Base-by-base conservation (phyloP, 2,888 invertebrate genomes). In the Bombyx huttoni region DNA sequence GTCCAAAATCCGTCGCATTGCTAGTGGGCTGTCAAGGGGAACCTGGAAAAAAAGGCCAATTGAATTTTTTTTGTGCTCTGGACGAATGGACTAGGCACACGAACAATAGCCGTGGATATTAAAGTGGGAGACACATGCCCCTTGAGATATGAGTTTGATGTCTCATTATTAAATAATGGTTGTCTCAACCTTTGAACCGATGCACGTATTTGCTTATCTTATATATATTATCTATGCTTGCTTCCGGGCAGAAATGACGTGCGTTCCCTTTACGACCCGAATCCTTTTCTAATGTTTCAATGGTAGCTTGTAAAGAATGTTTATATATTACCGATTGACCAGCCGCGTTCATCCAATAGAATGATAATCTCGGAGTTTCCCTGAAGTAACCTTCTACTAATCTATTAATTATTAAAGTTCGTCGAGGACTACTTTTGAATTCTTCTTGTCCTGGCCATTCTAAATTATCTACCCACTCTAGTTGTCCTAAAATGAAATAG, bases 281-380 rank as follows among this genome's bases (percentile, higher is more conserved):
- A 24, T 3, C 2, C 24, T 24, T 24, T 24, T 24, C 24, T 2
- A 24, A 24, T 5, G 24, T 24, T 24, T 24, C 24, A n/a, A n/a
- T n/a, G 24, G 3, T 24, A 24, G 24, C 0, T 24, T 24, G 0
- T 24, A 24, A 24, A 24, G 45, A 34, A 14, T 14, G 9, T 34
- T n/a, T 8, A 48, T 45, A 34, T 56, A 73, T 66, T 87, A 93
- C 94, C 91, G 93, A 93, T 73, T 94, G 94, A 53, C 95, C 95
- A 55, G 95, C 92, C 62, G 92, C 90, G 53, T 94, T 90, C 55
- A 96, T 90, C 93, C 94, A 95, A 71, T 92, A 95, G 75, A 95
- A 92, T 45, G 87, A 79, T 34, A 96, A 90, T 53, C 92, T 91
- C 47, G 89, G 89, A 35, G 90, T 89, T 52, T 87, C 85, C 62